Base-by-base conservation (phyloP, 2,113 vertebrate species). In the Tor tambroides region DNA sequence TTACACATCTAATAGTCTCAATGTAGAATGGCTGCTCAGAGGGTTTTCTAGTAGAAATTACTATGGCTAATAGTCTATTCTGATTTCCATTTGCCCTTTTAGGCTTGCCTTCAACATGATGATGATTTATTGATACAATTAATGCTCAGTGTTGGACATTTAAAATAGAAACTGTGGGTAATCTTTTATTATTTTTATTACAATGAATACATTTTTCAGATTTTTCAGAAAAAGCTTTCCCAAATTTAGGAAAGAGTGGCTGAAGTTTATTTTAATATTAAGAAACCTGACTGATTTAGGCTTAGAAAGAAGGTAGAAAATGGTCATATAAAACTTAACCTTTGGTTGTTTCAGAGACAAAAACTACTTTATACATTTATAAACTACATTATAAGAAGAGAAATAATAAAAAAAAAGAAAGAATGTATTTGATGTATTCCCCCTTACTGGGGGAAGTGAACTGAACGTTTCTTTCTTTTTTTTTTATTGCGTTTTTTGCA, bases 1-100 rank as follows among this genome's bases (percentile, higher is more conserved):
- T 83, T 83, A 69, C 26, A 83, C 43, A 6, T 49, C 80, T 83
- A 71, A 83, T 71, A 51, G 80, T 32, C 26, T 83, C 65, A 83
- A 49, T 32, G 6, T 49, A 17, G 28, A 32, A 32, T 0, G 43
- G 41, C 81, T 71, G 28, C 30, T 71, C 19, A 30, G 26, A 69
- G 9, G 41, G 41, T 19, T 35, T 83, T 83, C 28, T 35, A 15
- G 43, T 32, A 51, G 81, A 83, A 83, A 67, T 83, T 32, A 71
- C 14, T 32, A 32, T 71, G 63, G 46, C 19, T 32, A 35, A 54
- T 71, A 83, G 43, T 71, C 76, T 51, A 23, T 35, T 51, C 63
- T 83, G 63, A 71, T 71, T 83, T 67, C 26, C 26, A 83, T 46
- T 69, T 83, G 63, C 28, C 63, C 26, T 69, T 69, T 49, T 51